Percentiles rank a stretch among this genome's conserved stretches.
These are phyloP conservation scores for Nesometra sesokonis DNA, from an alignment of 35 echinoderm and acorn worm genomes.

Conservation along the genomic window DNA sequence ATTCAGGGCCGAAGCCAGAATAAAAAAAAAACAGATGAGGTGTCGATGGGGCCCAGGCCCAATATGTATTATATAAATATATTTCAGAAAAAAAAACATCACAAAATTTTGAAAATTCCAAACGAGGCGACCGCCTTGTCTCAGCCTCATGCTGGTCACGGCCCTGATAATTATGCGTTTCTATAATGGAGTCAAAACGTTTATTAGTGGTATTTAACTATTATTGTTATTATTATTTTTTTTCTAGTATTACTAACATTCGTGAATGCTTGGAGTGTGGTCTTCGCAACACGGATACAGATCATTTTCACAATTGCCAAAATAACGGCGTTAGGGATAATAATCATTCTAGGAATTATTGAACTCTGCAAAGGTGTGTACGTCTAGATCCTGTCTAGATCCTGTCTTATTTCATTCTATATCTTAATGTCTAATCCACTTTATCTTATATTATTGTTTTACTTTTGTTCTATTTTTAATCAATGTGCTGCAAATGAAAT, in stretches of 20 bases:
- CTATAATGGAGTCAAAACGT: no score
- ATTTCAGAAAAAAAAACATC: no score
- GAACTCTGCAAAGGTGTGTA: background rate
- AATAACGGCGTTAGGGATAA: background rate
- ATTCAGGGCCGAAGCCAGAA: no score
- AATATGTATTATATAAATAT: no score
- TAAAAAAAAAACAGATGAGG: no score
- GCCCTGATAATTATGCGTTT: no score
- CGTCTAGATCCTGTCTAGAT: background rate
- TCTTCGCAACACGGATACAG: background rate
- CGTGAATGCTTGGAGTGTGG: background rate
- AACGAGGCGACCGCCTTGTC: no score
- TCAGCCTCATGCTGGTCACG: no score
- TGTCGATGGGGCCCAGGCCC: no score
- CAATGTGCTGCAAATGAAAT: no score
- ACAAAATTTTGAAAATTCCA: no score
- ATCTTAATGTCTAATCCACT: background rate
- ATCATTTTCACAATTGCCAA: background rate
- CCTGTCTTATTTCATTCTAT: background rate
- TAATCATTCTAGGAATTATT: background rate
- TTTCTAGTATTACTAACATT: background rate
- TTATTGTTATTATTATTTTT: background rate
- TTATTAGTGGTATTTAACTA: background rate
- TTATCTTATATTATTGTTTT: background rate
- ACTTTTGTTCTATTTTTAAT: background rate